Conservation (phyloP, 2,797 vertebrate genomes). For the Novumbra hubbsi region DNA sequence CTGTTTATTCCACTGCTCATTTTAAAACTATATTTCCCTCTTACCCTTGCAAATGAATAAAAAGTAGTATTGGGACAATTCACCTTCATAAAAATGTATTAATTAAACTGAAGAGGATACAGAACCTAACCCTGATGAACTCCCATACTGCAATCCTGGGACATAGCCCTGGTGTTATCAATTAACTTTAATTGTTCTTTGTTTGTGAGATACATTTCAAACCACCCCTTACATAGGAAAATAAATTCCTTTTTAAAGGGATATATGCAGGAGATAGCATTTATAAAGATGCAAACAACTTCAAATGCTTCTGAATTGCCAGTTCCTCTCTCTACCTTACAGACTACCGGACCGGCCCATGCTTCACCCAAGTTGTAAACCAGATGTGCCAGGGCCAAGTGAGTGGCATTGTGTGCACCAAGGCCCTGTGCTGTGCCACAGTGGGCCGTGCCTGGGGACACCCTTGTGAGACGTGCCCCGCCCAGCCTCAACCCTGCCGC, state of each 20-base stretch:
- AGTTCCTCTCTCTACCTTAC: neutral
- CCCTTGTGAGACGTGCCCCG: conserved; percentile 75
- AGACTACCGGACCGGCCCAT: conserved; percentile 79
- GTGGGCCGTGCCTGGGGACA: conserved; percentile 77
- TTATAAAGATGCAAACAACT: neutral
- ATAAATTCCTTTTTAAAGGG: neutral
- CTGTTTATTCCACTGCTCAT: too few relatives aligned
- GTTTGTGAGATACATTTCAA: too few relatives aligned
- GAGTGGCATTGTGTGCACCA: conserved; percentile 76
- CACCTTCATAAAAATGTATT: too few relatives aligned
- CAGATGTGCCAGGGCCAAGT: conserved; percentile 77
- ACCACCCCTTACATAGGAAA: too few relatives aligned
- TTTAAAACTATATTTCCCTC: neutral
- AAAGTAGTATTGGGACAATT: too few relatives aligned
- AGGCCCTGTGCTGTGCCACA: conserved; percentile 77
- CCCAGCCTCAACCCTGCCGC: conserved; percentile 73
- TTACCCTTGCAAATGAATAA: neutral
- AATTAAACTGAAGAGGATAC: too few relatives aligned
- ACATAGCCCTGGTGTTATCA: too few relatives aligned
- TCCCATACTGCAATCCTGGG: too few relatives aligned
- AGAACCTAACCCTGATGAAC: too few relatives aligned
- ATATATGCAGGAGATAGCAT: neutral
- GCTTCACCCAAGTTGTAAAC: conserved; percentile 72
- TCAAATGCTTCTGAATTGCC: neutral
- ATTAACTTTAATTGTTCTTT: too few relatives aligned